Evolutionary conservation across 2,797 vertebrate species (phyloP), one percentile per base, ranked within the genome.

Genomic region (Pipistrellus nathusii): DNA sequence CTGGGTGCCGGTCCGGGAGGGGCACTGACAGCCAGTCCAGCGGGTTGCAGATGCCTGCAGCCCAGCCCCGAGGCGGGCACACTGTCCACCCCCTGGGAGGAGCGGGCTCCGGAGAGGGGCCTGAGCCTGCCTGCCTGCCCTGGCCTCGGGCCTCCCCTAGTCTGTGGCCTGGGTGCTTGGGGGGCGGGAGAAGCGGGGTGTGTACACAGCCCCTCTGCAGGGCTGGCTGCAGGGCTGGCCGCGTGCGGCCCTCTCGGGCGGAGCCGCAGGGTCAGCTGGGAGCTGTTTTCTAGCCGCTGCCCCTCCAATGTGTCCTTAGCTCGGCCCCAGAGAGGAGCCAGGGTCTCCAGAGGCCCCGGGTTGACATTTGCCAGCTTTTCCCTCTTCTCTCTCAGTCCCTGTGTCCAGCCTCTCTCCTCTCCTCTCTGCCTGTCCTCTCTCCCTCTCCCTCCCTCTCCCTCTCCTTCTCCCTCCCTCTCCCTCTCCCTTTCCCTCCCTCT

Each of bases 31-130:
- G 30, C 30, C 53, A 9, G 53, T 23, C 53, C 20, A 55, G 53
- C 6, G 13, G 8, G 1, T n/a, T 8, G 6, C 0, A 0, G 5
- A 23, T 17, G 5, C 17, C n/a, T 17, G 35, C 32, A 3, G 75
- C 27, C 27, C 21, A 2, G 53, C 53, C 53, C 6, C 8, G 53
- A 55, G 53, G 20, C 20, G 17, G 20, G 53, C 53, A 3, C 18
- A 20, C 53, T 9, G 53, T 55, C 20, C 23, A 13, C 57, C 25
- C 25, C 57, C 25, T 6, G 57, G 25, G 23, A 27, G 57, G 23
- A 27, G 57, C 57, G 5, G 57, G 57, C 57, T 59, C 57, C 5
- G 57, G 12, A 12, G 25, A 13, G 57, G 57, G 57, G 14, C 44
- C 27, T 5, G 15, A 10, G 72, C 25, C 73, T 41, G 11, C 17